phyloP scores from a whole-genome alignment of 2,888 invertebrate species.

The Marronus borbonicus region DNA sequence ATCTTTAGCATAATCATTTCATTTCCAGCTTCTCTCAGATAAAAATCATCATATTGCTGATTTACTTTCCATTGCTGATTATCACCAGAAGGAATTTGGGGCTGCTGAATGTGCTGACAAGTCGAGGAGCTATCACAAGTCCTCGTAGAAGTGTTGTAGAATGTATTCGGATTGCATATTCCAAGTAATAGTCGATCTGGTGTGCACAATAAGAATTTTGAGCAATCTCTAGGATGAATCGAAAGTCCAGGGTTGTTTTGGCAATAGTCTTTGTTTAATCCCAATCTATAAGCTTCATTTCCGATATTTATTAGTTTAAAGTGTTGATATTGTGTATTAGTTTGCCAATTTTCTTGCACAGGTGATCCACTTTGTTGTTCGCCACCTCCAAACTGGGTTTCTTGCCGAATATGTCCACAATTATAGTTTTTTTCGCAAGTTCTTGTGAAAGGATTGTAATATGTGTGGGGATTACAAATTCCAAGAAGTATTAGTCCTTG shows the following conservation, averaged over 20 bases:
- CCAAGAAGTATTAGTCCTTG: slow-evolving; percentile 69
- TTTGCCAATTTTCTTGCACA: not conserved
- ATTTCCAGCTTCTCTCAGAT: not conserved
- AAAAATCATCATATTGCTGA: slow-evolving; percentile 13
- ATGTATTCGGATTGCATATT: slow-evolving; percentile 77
- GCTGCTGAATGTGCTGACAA: not conserved
- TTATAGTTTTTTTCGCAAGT: not conserved
- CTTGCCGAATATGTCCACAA: not conserved
- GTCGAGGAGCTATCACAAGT: slow-evolving; percentile 73
- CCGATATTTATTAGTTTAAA: not conserved
- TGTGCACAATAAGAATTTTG: slow-evolving; percentile 77
- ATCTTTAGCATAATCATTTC: slow-evolving; percentile 22
- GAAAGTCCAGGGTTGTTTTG: slow-evolving; percentile 69
- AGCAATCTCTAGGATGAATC: slow-evolving; percentile 76
- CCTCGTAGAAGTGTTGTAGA: slow-evolving; percentile 73
- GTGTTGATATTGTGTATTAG: not conserved
- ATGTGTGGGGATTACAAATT: not conserved
- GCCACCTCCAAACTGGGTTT: not conserved
- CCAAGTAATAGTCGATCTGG: slow-evolving; percentile 75
- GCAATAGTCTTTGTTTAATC: slow-evolving; percentile 4
- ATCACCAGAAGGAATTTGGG: not conserved
- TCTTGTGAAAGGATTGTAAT: not conserved
- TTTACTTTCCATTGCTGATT: slow-evolving; percentile 8
- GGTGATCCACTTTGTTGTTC: not conserved
- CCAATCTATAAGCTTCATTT: not conserved